Conservation (phyloP, 2,797 vertebrate genomes). For the Margarornis squamiger region DNA sequence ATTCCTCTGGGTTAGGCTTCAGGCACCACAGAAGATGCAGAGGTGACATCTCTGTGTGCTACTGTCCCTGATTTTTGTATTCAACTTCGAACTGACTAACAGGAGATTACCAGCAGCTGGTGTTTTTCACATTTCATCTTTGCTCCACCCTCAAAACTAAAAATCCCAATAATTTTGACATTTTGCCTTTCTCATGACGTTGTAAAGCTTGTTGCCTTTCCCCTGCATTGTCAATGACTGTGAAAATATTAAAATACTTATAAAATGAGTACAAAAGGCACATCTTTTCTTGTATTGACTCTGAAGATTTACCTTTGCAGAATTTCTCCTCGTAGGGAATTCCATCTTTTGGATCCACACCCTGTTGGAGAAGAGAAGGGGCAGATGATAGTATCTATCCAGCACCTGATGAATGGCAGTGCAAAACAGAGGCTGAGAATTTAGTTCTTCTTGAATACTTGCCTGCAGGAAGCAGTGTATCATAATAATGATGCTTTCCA, state of each 20-base stretch:
- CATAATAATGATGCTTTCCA: not conserved
- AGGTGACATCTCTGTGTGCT: not conserved
- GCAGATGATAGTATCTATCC: not conserved
- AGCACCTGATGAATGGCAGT: not conserved
- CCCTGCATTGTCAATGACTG: not conserved
- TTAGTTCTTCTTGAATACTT: not conserved
- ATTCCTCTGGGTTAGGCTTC: not conserved
- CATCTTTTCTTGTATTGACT: not conserved
- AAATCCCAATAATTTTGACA: not conserved
- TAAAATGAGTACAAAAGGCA: not conserved
- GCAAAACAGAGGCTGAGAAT: not conserved
- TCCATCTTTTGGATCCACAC: conserved; percentile 76
- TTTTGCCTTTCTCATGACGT: not conserved
- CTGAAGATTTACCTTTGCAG: conserved; percentile 74
- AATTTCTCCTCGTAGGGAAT: conserved; percentile 80
- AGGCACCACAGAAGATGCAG: not conserved
- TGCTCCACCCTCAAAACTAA: not conserved
- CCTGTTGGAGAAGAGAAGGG: conserved; percentile 66
- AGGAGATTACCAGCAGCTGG: not conserved
- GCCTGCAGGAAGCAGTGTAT: not conserved
- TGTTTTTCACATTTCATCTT: not conserved
- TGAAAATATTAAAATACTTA: not conserved
- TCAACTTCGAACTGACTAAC: not conserved
- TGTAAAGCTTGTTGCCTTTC: not conserved
- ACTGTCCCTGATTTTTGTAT: not conserved